Base-by-base conservation (phyloP, 1,140 invertebrate genomes). In the Nebria ingens region DNA sequence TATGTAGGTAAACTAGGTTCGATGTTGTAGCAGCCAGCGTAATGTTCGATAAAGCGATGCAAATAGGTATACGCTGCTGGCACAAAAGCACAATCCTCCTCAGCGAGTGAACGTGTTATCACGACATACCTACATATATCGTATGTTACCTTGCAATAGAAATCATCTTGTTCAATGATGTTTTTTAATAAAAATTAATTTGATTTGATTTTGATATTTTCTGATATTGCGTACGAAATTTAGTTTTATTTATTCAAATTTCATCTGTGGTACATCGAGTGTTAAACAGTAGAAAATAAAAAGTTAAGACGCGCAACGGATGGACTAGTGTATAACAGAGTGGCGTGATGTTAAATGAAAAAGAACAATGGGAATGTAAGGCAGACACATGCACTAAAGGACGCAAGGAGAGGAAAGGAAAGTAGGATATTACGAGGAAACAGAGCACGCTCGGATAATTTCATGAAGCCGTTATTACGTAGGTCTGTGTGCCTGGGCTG, bases 1-100 rank as follows among this genome's bases (percentile, higher is more conserved):
- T 45, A 11, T 3, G 9, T 9, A 3, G 40, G 3, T 17, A 17
- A 4, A 45, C 4, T 45, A 3, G 40, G 3, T 45, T 4, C 40
- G 15, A 45, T 45, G 40, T 11, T 11, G 6, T 4, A 17, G 15
- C 17, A 17, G 17, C 17, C 9, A 4, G 40, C 40, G 6, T 9
- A 9, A 12, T 45, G 40, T 17, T 45, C 40, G 9, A 45, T 45
- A 45, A 45, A 45, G 40, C 40, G 40, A 45, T 45, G 40, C 40
- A 45, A 45, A 45, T 45, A 17, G 15, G 17, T 9, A 9, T 45
- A 45, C 40, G 9, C 40, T 45, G 40, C 40, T 17, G 17, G 40
- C 40, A 45, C 40, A 45, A 45, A 12, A 45, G 40, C 40, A 45
- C 40, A 45, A 45, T 45, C 40, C 40, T 6, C 40, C 9, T 3